Percentiles rank a stretch among this genome's conserved stretches.
These are phyloP conservation scores for Drosophila cracens DNA, from an alignment of 2,888 invertebrate genomes.

Conservation along the genomic window DNA sequence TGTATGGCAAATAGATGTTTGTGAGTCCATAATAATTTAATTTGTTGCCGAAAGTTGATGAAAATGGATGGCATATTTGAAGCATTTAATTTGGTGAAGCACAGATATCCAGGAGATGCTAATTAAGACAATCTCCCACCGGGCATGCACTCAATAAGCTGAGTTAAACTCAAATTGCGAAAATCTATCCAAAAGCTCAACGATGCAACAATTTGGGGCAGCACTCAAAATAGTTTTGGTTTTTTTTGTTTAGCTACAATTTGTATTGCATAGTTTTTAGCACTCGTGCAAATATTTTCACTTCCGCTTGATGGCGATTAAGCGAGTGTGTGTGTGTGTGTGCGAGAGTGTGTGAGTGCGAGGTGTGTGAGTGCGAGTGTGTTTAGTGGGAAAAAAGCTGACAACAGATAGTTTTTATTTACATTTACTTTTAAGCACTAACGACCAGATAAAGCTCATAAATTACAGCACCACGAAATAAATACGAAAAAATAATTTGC, in stretches of 20 bases:
- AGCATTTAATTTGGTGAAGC: slow-evolving; percentile 46
- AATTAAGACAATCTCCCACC: slow-evolving; percentile 64
- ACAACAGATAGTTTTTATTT: neutral
- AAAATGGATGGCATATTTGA: slow-evolving; percentile 56
- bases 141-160: slow-evolving; percentile 23
- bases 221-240: slow-evolving; percentile 7
- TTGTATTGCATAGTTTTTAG: slow-evolving; percentile 60
- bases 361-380: slow-evolving; percentile 14
- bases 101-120: slow-evolving; percentile 34
- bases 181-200: slow-evolving; percentile 6
- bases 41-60: slow-evolving; percentile 56
- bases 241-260: slow-evolving; percentile 8
- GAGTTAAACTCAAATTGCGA: slow-evolving; percentile 40
- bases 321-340: neutral
- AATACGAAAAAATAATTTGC: slow-evolving; percentile 6
- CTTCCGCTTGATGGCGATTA: slow-evolving; percentile 29
- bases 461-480: neutral
- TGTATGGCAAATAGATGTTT: slow-evolving; percentile 15
- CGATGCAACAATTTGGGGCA: slow-evolving; percentile 23
- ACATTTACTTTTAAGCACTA: neutral
- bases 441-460: neutral
- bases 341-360: slow-evolving; percentile 6
- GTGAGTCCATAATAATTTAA: slow-evolving; percentile 62
- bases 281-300: slow-evolving; percentile 51
- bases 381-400: slow-evolving; percentile 5